Percentiles rank a stretch among this genome's conserved stretches.
phyloP scores from a whole-genome alignment of 2,797 vertebrate genomes.

The Melanogrammus aeglefinus region DNA sequence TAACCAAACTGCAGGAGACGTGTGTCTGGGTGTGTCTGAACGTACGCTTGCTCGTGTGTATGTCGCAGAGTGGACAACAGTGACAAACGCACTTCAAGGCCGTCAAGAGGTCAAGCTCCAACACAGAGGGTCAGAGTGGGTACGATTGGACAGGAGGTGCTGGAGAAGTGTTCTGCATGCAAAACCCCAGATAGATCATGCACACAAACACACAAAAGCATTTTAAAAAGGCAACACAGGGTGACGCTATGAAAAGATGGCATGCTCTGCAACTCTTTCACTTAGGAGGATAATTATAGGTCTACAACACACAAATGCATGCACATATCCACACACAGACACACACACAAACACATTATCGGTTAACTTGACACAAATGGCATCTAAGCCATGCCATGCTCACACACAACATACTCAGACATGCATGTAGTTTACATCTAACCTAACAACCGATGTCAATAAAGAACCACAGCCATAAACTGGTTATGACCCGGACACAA shows the following conservation, averaged over 20 bases:
- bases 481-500: no score
- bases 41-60: no score
- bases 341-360: background rate
- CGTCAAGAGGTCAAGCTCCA: no score
- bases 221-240: background rate
- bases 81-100: no score
- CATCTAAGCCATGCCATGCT: background rate
- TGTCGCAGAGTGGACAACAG: no score
- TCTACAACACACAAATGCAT: background rate
- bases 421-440: background rate
- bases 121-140: no score
- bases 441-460: no score
- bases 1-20: background rate
- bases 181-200: background rate
- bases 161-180: background rate
- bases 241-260: background rate
- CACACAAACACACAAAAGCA: constrained; percentile 5
- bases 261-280: background rate
- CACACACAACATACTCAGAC: background rate
- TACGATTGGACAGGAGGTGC: no score
- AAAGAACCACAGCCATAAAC: no score
- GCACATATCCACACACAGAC: background rate
- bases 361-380: background rate
- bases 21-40: background rate
- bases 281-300: background rate